Evolutionary conservation across 2,888 invertebrate genomes (phyloP), one percentile per base, ranked within the genome.

Genomic region (Rotaria magnacalcarata): DNA sequence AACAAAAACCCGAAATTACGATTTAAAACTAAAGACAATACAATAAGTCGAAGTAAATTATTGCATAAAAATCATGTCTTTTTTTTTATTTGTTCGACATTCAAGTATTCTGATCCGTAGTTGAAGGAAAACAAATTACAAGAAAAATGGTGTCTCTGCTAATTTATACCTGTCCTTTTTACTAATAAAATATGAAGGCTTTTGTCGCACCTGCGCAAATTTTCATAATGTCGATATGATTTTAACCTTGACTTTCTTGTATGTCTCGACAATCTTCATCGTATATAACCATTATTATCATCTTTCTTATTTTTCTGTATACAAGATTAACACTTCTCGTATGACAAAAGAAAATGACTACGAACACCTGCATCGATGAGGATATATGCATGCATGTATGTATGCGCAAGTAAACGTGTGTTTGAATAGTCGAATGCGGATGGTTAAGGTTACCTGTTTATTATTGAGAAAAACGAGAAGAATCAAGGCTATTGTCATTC

Each of bases 401-500:
- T 19, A 67, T 67, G 14, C 34, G 16, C 34, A 41, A 34, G 67
- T 67, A 24, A 67, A 67, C 34, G 34, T 19, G 34, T 67, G 34
- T 67, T 67, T 67, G 67, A 67, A 67, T 34, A 67, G 67, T 67
- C 19, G 14, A 67, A 67, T 67, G 2, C 34, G 27, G 34, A 67
- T 67, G 67, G 67, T 67, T 67, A 67, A 67, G 34, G 67, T 67
- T 67, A 67, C 67, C 34, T 67, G 67, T 67, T 67, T 41, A 67
- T 34, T 67, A 41, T 67, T 67, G 67, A 67, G 21, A 67, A 27
- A 67, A 34, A 67, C 5, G 34, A 67, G 67, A 54, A 54, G 54
- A 67, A 67, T 67, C 67, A 67, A 67, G 67, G 67, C 67, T 67
- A 34, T 67, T 67, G 67, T 67, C 67, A 67, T 67, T 24, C 16